Percentiles rank a stretch among this genome's conserved stretches.
Conservation (phyloP, 2,888 invertebrate genomes). For the Leptogaster cylindrica region DNA sequence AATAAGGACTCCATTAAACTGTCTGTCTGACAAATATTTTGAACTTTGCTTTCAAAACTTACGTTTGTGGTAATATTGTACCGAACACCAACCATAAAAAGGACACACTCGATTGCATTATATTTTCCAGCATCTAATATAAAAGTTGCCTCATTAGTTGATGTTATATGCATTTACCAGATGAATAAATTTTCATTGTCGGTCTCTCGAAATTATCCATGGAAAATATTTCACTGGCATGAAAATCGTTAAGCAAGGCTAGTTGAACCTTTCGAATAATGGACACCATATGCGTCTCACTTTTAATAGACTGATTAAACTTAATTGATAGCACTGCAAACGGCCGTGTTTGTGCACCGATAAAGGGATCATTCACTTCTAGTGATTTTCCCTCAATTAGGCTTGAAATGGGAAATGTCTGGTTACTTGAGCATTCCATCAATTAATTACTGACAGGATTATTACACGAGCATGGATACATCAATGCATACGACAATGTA, state of each 20-base stretch:
- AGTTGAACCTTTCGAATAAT: slow-evolving; percentile 31
- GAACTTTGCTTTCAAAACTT: neutral
- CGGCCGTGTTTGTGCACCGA: slow-evolving; percentile 16
- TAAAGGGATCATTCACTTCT: slow-evolving; percentile 14
- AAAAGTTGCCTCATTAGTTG: no score
- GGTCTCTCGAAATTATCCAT: no score
- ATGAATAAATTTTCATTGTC: no score
- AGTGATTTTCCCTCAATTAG: slow-evolving; percentile 30
- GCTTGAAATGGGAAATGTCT: slow-evolving; percentile 23
- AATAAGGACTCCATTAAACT: no score
- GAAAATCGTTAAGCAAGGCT: no score
- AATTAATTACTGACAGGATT: slow-evolving; percentile 35
- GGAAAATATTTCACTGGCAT: no score
- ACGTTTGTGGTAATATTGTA: slow-evolving; percentile 18
- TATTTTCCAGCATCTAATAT: no score
- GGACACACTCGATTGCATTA: no score
- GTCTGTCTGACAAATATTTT: neutral
- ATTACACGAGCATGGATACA: slow-evolving; percentile 22
- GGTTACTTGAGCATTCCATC: slow-evolving; percentile 34
- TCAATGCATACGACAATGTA: no score
- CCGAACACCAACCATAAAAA: no score
- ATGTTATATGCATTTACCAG: no score
- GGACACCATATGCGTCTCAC: neutral
- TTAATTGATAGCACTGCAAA: slow-evolving; percentile 15
- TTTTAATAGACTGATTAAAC: slow-evolving; percentile 32